phyloP scores from a whole-genome alignment of 1,140 invertebrate genomes.

The Bradysia coprophila region DNA sequence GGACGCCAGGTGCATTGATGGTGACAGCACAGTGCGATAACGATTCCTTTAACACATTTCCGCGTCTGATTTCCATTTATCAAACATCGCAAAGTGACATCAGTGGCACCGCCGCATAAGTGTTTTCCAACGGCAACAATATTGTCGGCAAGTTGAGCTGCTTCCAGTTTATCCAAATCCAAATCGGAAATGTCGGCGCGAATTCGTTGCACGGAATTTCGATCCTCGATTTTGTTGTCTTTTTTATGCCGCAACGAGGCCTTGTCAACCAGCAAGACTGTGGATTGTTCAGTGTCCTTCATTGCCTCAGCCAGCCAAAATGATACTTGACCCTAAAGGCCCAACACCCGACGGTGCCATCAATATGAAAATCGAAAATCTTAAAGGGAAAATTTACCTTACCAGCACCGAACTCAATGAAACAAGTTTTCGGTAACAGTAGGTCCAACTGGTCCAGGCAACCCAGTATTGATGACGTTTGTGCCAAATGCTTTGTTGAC shows the following conservation, averaged over 20 bases:
- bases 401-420: conserved; percentile 75
- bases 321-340: conserved; percentile 52
- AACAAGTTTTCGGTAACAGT: conserved; percentile 38
- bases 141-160: conserved; percentile 23
- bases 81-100: conserved; percentile 51
- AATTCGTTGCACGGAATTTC: conserved; percentile 32
- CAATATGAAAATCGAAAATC: too few species aligned
- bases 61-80: conserved; percentile 18
- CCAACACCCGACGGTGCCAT: too few species aligned
- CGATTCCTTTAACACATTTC: conserved; percentile 34
- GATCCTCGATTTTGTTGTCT: conserved; percentile 44
- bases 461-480: conserved; percentile 46
- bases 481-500: conserved; percentile 46
- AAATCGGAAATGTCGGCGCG: conserved; percentile 57
- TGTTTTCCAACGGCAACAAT: conserved; percentile 68
- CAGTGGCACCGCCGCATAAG: conserved; percentile 67
- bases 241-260: conserved; percentile 61
- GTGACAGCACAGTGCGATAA: conserved; percentile 76
- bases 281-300: conserved; percentile 24
- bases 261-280: conserved; percentile 54
- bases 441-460: conserved; percentile 36
- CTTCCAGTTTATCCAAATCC: conserved; percentile 34
- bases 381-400: too few species aligned
- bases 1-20: conserved; percentile 53
- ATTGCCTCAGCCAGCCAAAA: conserved; percentile 48